Evolutionary conservation across 2,113 vertebrate species (phyloP), one percentile per base, ranked within the genome.

Genomic region (Capreolus pygargus): DNA sequence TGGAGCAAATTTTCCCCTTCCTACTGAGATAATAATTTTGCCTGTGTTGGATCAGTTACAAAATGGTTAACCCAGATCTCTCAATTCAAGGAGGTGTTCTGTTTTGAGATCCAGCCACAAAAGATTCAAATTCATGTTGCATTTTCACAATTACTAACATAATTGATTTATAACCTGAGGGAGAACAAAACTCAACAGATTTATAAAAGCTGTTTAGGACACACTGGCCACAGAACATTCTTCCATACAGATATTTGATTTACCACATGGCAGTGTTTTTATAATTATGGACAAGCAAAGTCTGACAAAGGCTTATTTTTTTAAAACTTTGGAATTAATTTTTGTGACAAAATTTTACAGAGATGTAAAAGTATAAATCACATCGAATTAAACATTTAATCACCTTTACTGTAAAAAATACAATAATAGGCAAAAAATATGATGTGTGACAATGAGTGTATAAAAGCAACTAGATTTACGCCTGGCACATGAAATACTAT

Each of bases 311-410:
- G n/a, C 39, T 86, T 82, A 86, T 11, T 27, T 94, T 60, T 50
- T 88, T 9, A 30, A 89, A 96, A 57, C 17, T 33, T 60, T 57
- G 55, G 16, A 94, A 89, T 88, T 85, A 78, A 55, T n/a, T 92
- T 95, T 57, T 82, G 45, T 89, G 70, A 86, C 67, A 78, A 95
- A 81, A 39, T 67, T 14, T 96, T 93, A 86, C 6, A 96, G 76
- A 93, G 39, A 83, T 39, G 7, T 50, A 67, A 55, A 95, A 87
- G 50, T 70, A 90, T 90, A 84, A 97, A 86, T 61, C 45, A 57
- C 10, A 91, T 8, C 57, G 60, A 86, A 82, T 64, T 85, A 39
- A 91, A 86, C 28, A 90, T 19, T n/a, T 74, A 90, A 92, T 94
- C 60, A 90, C 11, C 39, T 82, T 95, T 86, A 97, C 2, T 92